Evolutionary conservation across 2,888 invertebrate species (phyloP).

Genomic region (Euproctis similis): DNA sequence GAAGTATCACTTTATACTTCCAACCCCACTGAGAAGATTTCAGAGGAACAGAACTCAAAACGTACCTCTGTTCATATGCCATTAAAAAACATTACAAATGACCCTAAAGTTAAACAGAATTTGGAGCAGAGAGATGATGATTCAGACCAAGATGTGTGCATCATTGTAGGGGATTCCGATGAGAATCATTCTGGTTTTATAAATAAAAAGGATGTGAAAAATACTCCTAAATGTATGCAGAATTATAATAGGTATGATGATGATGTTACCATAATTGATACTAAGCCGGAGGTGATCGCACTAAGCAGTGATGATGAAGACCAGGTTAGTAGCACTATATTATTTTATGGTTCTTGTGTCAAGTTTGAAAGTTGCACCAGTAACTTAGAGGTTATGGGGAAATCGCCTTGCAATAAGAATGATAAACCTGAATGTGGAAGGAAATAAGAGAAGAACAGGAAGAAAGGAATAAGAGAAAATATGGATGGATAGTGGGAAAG

Average conservation of each 20-base stretch:
- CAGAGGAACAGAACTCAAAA: conserved; percentile 17
- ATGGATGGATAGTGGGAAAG: no score
- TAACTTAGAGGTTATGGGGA: no score
- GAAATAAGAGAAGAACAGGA: no score
- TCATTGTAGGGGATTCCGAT: conserved; percentile 16
- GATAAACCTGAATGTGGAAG: no score
- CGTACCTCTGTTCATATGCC: no score
- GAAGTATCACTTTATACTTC: no score
- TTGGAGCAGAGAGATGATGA: conserved; percentile 1
- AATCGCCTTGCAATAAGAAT: no score
- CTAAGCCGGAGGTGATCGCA: conserved; percentile 52
- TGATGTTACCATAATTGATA: conserved; percentile 56
- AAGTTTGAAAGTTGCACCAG: background rate
- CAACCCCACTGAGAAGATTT: conserved; percentile 3
- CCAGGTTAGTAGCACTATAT: no score
- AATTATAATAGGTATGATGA: conserved; percentile 38
- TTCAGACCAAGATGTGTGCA: conserved; percentile 19
- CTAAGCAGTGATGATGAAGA: conserved; percentile 69
- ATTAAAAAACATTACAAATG: conserved; percentile 38
- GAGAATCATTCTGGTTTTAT: conserved; percentile 14
- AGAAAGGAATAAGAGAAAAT: no score
- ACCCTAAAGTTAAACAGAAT: conserved; percentile 7
- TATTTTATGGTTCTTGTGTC: no score
- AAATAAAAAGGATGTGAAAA: conserved; percentile 24
- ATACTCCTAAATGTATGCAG: no score